Evolutionary conservation across 2,888 invertebrate genomes (phyloP), one percentile per base, ranked within the genome.

Genomic region (Gymnosoma rotundatum): DNA sequence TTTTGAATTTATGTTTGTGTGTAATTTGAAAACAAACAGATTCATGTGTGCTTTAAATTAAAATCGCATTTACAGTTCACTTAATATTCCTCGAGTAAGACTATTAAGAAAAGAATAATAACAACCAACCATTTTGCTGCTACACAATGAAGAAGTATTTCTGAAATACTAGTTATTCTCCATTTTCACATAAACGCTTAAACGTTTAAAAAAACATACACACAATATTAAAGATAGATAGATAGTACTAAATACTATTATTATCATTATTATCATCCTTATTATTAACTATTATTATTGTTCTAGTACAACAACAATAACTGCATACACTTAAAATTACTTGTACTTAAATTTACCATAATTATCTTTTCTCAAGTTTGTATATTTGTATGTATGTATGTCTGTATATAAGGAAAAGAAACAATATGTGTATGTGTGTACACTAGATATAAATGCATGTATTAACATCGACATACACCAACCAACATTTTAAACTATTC

Each of bases 191-290:
- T 32, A 32, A 32, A 32, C 25, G 25, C 5, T 32, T 32, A 32
- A 32, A 32, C 50, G 18, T 52, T 52, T 20, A 52, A 32, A 32
- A 1, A 38, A 5, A 54, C 50, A 58, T 0, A 48, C n/a, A 56
- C 16, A 4, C 5, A 14, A 52, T 10, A 1, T 18, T 36, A 69
- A 14, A 52, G 7, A 64, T 18, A 70, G 36, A 75, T 74, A 61
- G 38, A 52, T 61, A 32, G 21, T 69, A 36, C 74, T 74, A 74
- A 81, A 48, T 69, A 52, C 76, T 42, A 72, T 79, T 70, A 81
- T 70, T 81, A 81, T 70, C 81, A 72, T 79, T 70, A 81, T 70
- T 81, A 81, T 70, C 81, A 38, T 69, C 75, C 50, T 75, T 75
- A 69, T 81, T 75, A 81, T 81, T 75, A 81, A 75, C 74, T 74